phyloP scores from a whole-genome alignment of 2,113 vertebrate species.

The Alouatta palliata region DNA sequence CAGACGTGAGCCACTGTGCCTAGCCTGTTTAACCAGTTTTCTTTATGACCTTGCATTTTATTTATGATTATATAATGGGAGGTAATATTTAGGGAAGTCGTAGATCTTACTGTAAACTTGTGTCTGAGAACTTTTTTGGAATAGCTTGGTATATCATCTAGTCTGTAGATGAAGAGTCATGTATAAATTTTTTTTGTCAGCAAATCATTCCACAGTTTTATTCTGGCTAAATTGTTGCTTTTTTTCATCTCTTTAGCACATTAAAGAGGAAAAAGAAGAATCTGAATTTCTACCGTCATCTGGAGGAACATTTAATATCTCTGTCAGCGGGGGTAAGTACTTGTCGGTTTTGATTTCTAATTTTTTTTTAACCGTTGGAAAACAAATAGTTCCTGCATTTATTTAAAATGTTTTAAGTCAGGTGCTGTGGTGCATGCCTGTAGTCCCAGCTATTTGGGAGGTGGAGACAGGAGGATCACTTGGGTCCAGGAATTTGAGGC shows the following conservation, averaged over 20 bases:
- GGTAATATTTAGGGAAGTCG: neutral
- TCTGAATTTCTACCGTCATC: slow-evolving; percentile 64
- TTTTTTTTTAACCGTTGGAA: neutral
- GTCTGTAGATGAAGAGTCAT: neutral
- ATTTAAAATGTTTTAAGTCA: neutral
- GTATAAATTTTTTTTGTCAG: neutral
- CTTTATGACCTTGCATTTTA: neutral
- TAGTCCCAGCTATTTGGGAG: neutral
- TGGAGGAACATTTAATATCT: slow-evolving; percentile 87
- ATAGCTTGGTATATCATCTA: neutral
- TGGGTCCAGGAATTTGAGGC: neutral
- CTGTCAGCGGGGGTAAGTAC: slow-evolving; percentile 89
- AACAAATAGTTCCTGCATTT: neutral
- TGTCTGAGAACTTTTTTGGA: neutral
- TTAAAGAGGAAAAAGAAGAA: slow-evolving; percentile 74
- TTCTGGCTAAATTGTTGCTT: slow-evolving; percentile 44
- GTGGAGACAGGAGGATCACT: neutral
- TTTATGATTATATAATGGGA: neutral
- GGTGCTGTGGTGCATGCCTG: neutral
- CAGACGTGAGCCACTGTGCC: too few species aligned
- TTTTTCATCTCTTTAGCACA: slow-evolving; percentile 56
- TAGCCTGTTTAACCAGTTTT: neutral
- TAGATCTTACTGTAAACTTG: neutral
- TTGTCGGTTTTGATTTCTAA: rapidly evolving
- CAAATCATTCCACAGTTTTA: neutral